Conservation (phyloP, 2,113 vertebrate genomes). For the Pseudonaja textilis region DNA sequence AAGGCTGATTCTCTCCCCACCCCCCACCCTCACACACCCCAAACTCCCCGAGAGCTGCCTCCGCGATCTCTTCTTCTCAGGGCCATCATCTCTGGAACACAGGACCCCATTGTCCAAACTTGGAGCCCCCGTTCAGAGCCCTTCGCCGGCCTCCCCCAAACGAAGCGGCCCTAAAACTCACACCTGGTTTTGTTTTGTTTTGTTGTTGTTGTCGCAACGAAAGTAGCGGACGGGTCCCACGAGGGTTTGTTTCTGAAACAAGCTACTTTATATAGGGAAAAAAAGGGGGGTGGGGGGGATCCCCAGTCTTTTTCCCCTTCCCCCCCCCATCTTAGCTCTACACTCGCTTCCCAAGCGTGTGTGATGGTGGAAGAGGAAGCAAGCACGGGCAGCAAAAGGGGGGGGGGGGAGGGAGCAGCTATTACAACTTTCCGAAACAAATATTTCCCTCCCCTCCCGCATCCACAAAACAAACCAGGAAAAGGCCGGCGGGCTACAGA, state of each 20-base stretch:
- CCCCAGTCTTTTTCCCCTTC: background rate
- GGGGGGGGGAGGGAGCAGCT: constrained; percentile 2
- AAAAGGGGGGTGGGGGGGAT: no score
- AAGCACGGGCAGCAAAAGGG: constrained; percentile 6
- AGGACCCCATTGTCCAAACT: background rate
- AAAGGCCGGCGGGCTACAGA: background rate
- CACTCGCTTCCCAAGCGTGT: constrained; percentile 18
- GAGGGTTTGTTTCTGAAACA: background rate
- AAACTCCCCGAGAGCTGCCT: background rate
- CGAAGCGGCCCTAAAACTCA: background rate
- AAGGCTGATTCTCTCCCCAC: background rate
- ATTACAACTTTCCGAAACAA: constrained; percentile 45
- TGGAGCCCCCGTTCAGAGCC: background rate
- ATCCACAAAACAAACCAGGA: no score
- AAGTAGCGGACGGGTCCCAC: background rate
- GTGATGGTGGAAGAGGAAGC: background rate
- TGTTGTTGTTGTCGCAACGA: background rate
- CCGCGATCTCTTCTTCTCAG: background rate
- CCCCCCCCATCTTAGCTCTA: background rate
- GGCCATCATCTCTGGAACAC: background rate
- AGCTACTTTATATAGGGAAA: background rate
- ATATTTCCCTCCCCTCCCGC: background rate
- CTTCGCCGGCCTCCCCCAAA: background rate
- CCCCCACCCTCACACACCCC: background rate
- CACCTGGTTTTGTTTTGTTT: no score